These are phyloP conservation scores for Eupithecia centaureata DNA, from an alignment of 2,888 invertebrate genomes.

Conservation along the genomic window DNA sequence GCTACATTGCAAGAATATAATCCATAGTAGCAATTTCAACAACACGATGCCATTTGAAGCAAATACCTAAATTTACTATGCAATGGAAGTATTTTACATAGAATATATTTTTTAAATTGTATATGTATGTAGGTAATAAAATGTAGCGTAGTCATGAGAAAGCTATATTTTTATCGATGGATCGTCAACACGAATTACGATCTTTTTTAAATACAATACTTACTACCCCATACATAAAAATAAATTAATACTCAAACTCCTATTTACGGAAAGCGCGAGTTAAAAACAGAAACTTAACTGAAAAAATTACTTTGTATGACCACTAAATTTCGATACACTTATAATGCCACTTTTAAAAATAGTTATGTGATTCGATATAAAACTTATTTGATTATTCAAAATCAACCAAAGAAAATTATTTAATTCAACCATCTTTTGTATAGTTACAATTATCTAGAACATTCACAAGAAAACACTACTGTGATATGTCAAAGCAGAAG, in stretches of 20 bases:
- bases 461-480: constrained; percentile 8
- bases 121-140: constrained; percentile 7
- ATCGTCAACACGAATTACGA: constrained; percentile 18
- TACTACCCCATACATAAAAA: neutral
- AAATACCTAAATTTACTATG: constrained; percentile 4
- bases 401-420: neutral
- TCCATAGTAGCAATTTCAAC: constrained; percentile 25
- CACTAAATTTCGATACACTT: too few relatives aligned
- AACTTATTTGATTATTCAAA: neutral
- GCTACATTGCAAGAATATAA: constrained; percentile 35
- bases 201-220: neutral
- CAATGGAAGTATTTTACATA: constrained; percentile 13
- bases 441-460: neutral
- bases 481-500: constrained; percentile 5
- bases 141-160: constrained; percentile 39
- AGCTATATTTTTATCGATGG: constrained; percentile 22
- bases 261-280: too few relatives aligned
- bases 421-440: neutral
- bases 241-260: too few relatives aligned
- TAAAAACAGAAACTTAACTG: too few relatives aligned
- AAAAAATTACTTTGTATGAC: too few relatives aligned
- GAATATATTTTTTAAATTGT: neutral
- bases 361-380: neutral
- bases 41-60: constrained; percentile 20
- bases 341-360: neutral